These are phyloP conservation scores for Pampus argenteus DNA, from an alignment of 2,797 vertebrate genomes.

Conservation along the genomic window DNA sequence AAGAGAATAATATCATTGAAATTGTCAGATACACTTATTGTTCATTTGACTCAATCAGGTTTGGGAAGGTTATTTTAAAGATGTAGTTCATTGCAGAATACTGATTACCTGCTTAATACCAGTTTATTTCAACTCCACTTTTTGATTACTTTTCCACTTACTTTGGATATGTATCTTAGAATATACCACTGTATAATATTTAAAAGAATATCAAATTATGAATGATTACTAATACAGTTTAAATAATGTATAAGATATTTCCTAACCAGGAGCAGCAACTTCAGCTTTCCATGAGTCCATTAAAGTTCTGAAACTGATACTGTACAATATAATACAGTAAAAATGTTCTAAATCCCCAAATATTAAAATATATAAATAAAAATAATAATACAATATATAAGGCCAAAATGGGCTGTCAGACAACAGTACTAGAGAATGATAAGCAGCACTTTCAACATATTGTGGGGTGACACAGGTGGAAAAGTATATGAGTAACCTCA, in stretches of 20 bases:
- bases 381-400: no score
- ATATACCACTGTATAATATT: slow-evolving; percentile 15
- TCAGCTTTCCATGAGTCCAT: background rate
- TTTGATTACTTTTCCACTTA: slow-evolving; percentile 58
- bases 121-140: slow-evolving; percentile 60
- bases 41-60: slow-evolving; percentile 79
- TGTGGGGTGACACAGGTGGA: background rate
- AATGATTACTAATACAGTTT: slow-evolving; percentile 22
- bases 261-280: background rate
- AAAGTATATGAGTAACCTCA: background rate
- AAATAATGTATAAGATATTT: slow-evolving; percentile 21
- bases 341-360: background rate
- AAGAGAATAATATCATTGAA: slow-evolving; percentile 76
- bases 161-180: slow-evolving; percentile 42
- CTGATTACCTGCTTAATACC: slow-evolving; percentile 76
- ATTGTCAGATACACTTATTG: slow-evolving; percentile 76
- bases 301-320: background rate
- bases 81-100: slow-evolving; percentile 72
- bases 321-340: background rate
- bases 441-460: background rate
- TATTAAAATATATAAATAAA: no score
- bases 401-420: background rate
- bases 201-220: slow-evolving; percentile 18
- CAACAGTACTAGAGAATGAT: background rate
- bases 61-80: slow-evolving; percentile 78